phyloP scores from a whole-genome alignment of 2,113 vertebrate genomes.

The Myotis yumanensis region DNA sequence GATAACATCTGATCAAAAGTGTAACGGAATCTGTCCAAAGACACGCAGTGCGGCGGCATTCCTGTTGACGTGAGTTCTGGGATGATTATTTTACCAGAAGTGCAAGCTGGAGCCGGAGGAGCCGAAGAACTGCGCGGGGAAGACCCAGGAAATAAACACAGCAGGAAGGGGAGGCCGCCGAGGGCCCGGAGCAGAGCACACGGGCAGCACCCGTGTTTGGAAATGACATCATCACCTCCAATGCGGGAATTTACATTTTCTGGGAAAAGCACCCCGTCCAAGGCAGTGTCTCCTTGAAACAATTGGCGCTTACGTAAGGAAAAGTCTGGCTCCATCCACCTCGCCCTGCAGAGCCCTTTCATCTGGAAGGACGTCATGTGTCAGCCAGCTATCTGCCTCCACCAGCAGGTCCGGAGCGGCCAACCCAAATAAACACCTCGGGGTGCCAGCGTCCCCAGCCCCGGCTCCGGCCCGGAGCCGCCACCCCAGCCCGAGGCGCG shows the following conservation, averaged over 20 bases:
- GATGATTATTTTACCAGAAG: background rate
- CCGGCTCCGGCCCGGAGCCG: background rate
- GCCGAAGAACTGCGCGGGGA: background rate
- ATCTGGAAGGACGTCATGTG: constrained; percentile 49
- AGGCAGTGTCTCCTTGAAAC: background rate
- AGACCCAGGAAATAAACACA: background rate
- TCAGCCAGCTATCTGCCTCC: constrained; percentile 15
- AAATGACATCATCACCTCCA: background rate
- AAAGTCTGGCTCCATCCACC: background rate
- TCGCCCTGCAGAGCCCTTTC: constrained; percentile 21
- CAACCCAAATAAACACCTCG: constrained; percentile 52
- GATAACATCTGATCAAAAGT: background rate
- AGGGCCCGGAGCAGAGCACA: background rate
- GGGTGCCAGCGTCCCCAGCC: background rate
- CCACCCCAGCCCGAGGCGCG: background rate
- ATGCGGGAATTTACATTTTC: background rate
- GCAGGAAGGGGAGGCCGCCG: background rate
- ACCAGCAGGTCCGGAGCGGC: constrained; percentile 24
- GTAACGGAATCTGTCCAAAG: background rate
- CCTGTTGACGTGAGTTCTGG: background rate
- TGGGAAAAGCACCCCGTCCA: background rate
- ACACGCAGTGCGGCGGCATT: background rate
- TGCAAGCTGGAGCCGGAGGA: background rate
- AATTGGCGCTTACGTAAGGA: background rate
- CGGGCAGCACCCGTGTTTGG: background rate